phyloP scores from a whole-genome alignment of 30 jellyfish, hydroid and myxozoan species.

The Clytia hemisphaerica region DNA sequence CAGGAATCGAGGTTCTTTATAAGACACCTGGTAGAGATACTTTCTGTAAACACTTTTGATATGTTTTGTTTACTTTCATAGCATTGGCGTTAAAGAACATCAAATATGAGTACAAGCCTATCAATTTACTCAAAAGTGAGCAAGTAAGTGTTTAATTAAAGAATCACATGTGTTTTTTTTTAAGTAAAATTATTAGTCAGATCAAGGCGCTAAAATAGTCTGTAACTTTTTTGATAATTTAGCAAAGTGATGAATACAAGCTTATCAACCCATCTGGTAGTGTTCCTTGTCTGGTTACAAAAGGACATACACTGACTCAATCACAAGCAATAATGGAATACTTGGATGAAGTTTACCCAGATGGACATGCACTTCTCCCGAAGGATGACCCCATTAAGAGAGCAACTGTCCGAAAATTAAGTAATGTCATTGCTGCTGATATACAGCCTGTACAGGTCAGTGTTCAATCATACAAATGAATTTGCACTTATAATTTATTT shows the following conservation, averaged over 20 bases:
- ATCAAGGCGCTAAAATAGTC: not conserved
- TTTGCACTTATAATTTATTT: not conserved
- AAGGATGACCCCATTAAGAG: conserved; percentile 47
- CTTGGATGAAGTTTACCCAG: conserved; percentile 83
- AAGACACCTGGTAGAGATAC: too few relatives aligned
- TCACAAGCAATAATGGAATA: conserved; percentile 81
- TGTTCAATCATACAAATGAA: not conserved
- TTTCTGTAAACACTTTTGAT: too few relatives aligned
- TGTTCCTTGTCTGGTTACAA: conserved; percentile 68
- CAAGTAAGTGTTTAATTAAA: conserved; percentile 43
- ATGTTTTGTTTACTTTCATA: conserved; percentile 9
- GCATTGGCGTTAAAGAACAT: conserved; percentile 84
- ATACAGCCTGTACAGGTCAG: conserved; percentile 93
- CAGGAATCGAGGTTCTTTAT: too few relatives aligned
- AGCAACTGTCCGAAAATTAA: conserved; percentile 62
- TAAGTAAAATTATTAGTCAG: not conserved
- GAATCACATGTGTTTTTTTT: not conserved
- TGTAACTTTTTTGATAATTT: too few relatives aligned
- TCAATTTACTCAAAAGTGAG: conserved; percentile 77
- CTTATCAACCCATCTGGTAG: conserved; percentile 64
- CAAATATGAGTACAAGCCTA: conserved; percentile 77
- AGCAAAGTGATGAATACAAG: conserved; percentile 62
- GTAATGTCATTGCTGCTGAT: conserved; percentile 80
- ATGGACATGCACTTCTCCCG: conserved; percentile 57
- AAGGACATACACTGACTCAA: conserved; percentile 66